These are phyloP conservation scores for Catostomus latipinnis DNA, from an alignment of 2,797 vertebrate species.

Conservation along the genomic window DNA sequence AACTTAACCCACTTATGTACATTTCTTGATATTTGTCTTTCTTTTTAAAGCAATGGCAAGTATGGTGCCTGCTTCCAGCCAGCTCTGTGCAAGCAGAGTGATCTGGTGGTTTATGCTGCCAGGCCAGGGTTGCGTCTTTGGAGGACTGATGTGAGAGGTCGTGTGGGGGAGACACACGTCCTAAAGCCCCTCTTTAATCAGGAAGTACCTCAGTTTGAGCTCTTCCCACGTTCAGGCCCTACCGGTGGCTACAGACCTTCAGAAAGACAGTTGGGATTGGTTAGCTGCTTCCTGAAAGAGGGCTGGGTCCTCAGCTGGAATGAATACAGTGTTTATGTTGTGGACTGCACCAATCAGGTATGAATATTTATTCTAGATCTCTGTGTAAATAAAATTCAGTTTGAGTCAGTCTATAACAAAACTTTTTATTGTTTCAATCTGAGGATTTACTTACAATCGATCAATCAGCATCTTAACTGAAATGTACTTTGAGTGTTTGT, in stretches of 20 bases:
- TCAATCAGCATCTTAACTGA: not conserved
- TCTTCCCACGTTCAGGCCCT: conserved; percentile 85
- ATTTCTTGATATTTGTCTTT: conserved; percentile 9
- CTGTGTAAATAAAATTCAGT: no score
- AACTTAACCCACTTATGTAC: not conserved
- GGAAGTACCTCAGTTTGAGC: conserved; percentile 85
- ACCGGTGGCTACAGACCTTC: conserved; percentile 75
- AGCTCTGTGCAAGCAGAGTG: conserved; percentile 94
- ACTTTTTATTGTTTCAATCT: no score
- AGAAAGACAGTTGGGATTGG: conserved; percentile 88
- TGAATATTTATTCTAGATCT: not conserved
- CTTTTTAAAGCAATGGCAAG: conserved; percentile 81
- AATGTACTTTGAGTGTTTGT: not conserved
- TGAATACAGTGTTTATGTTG: conserved; percentile 91
- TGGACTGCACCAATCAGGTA: conserved; percentile 91
- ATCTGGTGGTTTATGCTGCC: conserved; percentile 87
- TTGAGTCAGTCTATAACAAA: no score
- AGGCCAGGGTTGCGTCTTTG: conserved; percentile 92
- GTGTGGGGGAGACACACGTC: conserved; percentile 89
- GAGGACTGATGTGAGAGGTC: conserved; percentile 87
- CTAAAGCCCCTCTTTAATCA: conserved; percentile 85
- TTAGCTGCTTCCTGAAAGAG: conserved; percentile 88
- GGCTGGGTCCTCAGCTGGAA: conserved; percentile 97
- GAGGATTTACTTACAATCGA: no score
- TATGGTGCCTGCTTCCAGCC: conserved; percentile 96